Conservation (phyloP, 2,888 invertebrate genomes). For the Ephialtes manifestator region DNA sequence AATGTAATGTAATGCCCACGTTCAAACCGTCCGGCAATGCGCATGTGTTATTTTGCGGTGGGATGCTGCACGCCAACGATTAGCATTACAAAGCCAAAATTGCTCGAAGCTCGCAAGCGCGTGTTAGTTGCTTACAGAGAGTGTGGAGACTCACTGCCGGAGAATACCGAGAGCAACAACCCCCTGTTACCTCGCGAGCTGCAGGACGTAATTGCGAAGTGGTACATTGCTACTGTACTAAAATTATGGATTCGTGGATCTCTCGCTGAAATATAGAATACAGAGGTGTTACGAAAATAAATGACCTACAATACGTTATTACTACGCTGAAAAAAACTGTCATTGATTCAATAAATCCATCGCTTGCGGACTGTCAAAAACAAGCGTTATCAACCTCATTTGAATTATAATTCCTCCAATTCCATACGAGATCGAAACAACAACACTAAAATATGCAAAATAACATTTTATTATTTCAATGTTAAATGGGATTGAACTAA, state of each 20-base stretch:
- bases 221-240: constrained; percentile 15
- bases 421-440: no score
- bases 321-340: no score
- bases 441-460: no score
- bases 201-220: constrained; percentile 51
- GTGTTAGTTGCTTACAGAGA: constrained; percentile 31
- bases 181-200: constrained; percentile 39
- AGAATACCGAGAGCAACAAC: constrained; percentile 35
- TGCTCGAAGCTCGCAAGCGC: constrained; percentile 70
- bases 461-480: no score
- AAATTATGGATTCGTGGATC: background rate
- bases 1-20: constrained; percentile 18
- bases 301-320: background rate
- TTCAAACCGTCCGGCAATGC: background rate
- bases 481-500: no score
- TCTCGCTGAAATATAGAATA: background rate
- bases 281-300: background rate
- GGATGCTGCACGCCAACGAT: constrained; percentile 70
- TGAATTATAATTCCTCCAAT: no score
- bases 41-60: constrained; percentile 35
- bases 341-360: no score
- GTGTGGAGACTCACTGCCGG: constrained; percentile 11
- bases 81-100: constrained; percentile 79
- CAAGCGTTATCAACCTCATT: no score
- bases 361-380: no score